Conservation (phyloP, 2,797 vertebrate species). For the Ispidina picta region DNA sequence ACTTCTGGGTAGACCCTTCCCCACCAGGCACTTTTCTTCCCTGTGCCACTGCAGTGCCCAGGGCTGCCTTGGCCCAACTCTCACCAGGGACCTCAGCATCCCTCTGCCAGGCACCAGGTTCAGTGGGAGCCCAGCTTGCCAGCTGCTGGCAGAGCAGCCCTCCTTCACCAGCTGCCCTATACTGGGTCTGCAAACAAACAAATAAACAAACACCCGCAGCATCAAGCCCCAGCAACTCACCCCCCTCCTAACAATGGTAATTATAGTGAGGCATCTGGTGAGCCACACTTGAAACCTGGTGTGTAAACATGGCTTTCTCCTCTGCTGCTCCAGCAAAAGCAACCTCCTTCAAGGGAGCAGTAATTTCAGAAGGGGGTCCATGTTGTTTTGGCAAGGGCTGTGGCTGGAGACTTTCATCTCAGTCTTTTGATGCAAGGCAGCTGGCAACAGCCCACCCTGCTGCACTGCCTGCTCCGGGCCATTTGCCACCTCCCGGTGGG, state of each 20-base stretch:
- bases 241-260: not conserved
- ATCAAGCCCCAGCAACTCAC: constrained; percentile 48
- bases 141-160: not conserved
- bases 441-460: not conserved
- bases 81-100: not conserved
- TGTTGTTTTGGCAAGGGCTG: not conserved
- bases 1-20: not conserved
- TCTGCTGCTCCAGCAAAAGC: not conserved
- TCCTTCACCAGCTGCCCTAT: constrained; percentile 18
- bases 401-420: constrained; percentile 46
- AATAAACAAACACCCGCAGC: constrained; percentile 49
- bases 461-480: constrained; percentile 1
- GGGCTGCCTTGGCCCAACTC: not conserved
- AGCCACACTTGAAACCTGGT: constrained; percentile 18
- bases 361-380: constrained; percentile 60
- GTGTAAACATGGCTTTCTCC: constrained; percentile 57
- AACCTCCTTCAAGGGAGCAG: constrained; percentile 62
- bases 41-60: not conserved
- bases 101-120: not conserved
- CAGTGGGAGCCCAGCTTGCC: accelerated
- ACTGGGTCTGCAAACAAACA: constrained; percentile 38
- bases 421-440: constrained; percentile 46
- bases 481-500: not conserved
- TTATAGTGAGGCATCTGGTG: constrained; percentile 44
- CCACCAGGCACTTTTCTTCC: not conserved